Conservation (phyloP, 2,888 invertebrate genomes). For the Stictocephala bisonia region DNA sequence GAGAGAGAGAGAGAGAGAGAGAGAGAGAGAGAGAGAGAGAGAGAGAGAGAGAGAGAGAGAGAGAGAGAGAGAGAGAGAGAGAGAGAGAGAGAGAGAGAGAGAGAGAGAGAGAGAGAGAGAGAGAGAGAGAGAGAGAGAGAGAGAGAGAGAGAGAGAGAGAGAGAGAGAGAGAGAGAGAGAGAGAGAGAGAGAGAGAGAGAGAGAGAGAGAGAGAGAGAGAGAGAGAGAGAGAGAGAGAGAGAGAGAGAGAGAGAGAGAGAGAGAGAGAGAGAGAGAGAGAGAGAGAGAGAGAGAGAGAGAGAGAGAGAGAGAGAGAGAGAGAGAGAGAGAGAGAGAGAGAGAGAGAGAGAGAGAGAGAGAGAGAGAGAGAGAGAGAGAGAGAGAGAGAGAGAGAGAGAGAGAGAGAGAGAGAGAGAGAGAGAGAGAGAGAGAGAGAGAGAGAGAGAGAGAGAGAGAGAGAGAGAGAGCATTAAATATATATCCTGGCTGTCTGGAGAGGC, state of each 20-base stretch:
- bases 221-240: not conserved
- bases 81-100: constrained; percentile 5
- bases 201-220: not conserved
- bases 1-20: constrained; percentile 13
- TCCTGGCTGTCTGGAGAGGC: too few relatives aligned
- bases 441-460: too few relatives aligned
- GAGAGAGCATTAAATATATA: too few relatives aligned
- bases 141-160: not conserved
- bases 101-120: constrained; percentile 5
- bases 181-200: not conserved
- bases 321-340: too few relatives aligned
- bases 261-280: not conserved
- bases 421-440: too few relatives aligned
- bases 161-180: not conserved
- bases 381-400: too few relatives aligned
- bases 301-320: not conserved
- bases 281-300: not conserved
- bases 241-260: not conserved
- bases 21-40: constrained; percentile 13
- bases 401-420: too few relatives aligned
- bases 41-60: constrained; percentile 13
- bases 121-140: constrained; percentile 4
- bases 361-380: too few relatives aligned
- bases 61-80: constrained; percentile 13
- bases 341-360: too few relatives aligned